Base-by-base conservation (phyloP, 2,888 invertebrate species). In the Hydrotaea diabolus region DNA sequence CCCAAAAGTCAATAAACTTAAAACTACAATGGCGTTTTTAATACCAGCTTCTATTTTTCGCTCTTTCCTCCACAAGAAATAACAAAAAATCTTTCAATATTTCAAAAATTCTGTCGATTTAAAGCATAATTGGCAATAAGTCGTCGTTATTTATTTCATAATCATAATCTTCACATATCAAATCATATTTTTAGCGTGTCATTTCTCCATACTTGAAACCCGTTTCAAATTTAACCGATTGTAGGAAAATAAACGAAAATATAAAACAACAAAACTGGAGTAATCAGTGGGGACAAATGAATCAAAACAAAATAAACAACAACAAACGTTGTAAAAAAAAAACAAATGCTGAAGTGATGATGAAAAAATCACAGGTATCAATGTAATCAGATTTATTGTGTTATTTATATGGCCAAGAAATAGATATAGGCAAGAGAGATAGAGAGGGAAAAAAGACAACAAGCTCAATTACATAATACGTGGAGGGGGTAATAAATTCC, bases 331-430 rank as follows among this genome's bases (percentile, higher is more conserved):
- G 21, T 49, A 57, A 64, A 23, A 74, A 31, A 57, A 31, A 21
- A 73, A 80, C 86, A 88, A 86, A 87, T 87, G 39, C 43, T 23
- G 23, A 62, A 64, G 3, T 46, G 23, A 21, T 31, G 74, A 72
- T 71, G 55, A 76, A 76, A n/a, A n/a, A 81, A 72, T 31, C 49
- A 36, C 72, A 81, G 85, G 85, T 88, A 86, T 86, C 87, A 88
- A 87, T 88, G 88, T 89, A 89, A 90, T 90, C 88, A 89, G 90
- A 89, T 89, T 89, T 88, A 83, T 87, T 77, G 43, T 77, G 43
- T 59, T 75, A 80, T 73, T 69, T 49, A 2, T 49, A 49, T 59
- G 53, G 23, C 59, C 75, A 69, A 21, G 39, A 19, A 62, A 17
- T n/a, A 57, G 43, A 62, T 55, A 23, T 77, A 64, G 19, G 76